These are phyloP conservation scores for Daubentonia madagascariensis DNA, from an alignment of 2,113 vertebrate species.

Conservation along the genomic window DNA sequence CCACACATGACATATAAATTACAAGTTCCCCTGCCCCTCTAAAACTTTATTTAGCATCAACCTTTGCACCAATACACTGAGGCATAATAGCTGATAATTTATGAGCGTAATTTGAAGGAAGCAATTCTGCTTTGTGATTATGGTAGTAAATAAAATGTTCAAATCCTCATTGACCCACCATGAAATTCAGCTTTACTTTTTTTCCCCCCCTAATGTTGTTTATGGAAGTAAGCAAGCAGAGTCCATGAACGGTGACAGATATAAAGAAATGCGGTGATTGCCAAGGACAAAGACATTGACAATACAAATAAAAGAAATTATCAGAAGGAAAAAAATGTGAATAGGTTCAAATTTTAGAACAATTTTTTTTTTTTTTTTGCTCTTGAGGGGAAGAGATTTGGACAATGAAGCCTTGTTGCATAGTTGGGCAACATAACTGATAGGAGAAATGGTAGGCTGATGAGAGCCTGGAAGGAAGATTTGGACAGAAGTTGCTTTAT, in stretches of 20 bases:
- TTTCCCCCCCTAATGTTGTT: neutral
- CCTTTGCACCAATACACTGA: neutral
- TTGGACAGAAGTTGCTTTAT: neutral
- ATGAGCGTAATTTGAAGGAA: slow-evolving; percentile 40
- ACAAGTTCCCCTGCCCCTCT: neutral
- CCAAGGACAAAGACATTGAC: neutral
- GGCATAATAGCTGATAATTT: slow-evolving; percentile 20
- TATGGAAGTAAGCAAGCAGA: neutral
- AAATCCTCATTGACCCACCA: neutral
- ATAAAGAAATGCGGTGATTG: neutral
- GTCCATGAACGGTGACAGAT: neutral
- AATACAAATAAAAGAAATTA: neutral
- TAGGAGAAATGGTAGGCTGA: neutral
- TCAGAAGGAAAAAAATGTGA: neutral
- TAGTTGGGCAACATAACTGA: neutral
- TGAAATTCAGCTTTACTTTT: neutral
- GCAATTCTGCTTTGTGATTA: slow-evolving; percentile 39
- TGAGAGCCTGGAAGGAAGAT: neutral
- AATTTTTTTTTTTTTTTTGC: neutral
- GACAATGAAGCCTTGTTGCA: neutral
- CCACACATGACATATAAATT: neutral
- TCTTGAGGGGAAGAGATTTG: neutral
- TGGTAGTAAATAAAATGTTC: slow-evolving; percentile 15
- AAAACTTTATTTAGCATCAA: neutral
- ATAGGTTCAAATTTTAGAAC: neutral